These are phyloP conservation scores for Conchocele bisecta DNA, from an alignment of 2,888 invertebrate genomes.

Conservation along the genomic window DNA sequence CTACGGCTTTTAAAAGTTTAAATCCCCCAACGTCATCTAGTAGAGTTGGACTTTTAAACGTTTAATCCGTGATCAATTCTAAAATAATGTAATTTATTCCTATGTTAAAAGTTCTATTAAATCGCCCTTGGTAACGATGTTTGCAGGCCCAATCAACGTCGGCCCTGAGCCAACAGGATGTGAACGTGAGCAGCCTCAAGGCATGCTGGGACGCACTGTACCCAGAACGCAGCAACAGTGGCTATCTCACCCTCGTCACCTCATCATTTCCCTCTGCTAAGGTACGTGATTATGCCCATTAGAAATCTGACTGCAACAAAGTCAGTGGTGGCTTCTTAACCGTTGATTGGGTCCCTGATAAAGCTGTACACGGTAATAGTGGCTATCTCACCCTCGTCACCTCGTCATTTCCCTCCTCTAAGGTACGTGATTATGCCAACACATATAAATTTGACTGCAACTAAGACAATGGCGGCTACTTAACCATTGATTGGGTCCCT, in stretches of 20 bases:
- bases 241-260: constrained; percentile 91
- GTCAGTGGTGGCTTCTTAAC: not conserved
- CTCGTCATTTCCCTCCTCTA: constrained; percentile 94
- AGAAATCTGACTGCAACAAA: not conserved
- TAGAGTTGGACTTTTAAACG: no score
- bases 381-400: constrained; percentile 91
- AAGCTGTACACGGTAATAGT: no score
- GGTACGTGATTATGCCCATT: constrained; percentile 84
- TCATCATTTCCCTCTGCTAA: constrained; percentile 96
- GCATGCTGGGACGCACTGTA: constrained; percentile 97
- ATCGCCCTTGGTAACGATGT: no score
- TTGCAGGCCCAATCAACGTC: constrained; percentile 80
- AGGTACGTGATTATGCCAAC: constrained; percentile 85
- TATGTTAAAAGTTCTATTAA: no score
- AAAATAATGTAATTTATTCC: no score
- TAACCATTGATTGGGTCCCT: no score
- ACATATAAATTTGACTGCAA: not conserved
- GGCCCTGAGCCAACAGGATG: constrained; percentile 82
- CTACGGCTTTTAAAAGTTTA: no score
- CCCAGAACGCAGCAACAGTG: constrained; percentile 88
- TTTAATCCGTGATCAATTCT: no score
- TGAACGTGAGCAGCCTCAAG: constrained; percentile 85
- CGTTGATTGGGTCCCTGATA: no score
- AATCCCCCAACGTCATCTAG: no score
- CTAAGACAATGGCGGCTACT: not conserved